Conservation (phyloP, 2,797 vertebrate species). For the Neopelma chrysocephalum region DNA sequence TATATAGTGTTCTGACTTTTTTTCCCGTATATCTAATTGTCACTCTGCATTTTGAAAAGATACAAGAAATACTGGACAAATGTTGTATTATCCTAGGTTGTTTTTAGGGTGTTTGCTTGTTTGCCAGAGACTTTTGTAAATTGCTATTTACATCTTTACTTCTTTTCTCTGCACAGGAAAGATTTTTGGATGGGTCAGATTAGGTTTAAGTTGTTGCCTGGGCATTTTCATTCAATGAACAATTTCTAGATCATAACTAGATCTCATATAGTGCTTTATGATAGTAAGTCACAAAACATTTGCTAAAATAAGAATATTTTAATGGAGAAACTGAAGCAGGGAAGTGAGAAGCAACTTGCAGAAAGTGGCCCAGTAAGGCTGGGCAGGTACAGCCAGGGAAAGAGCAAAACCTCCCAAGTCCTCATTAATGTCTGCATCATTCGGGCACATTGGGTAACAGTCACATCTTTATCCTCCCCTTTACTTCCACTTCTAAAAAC, state of each 20-base stretch:
- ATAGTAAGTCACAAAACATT: neutral
- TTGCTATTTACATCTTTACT: neutral
- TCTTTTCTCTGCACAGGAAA: neutral
- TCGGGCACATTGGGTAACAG: neutral
- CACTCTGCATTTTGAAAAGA: neutral
- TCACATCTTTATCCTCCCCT: neutral
- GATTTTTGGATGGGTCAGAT: neutral
- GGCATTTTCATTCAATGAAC: neutral
- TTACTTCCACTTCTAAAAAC: neutral
- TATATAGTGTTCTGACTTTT: neutral
- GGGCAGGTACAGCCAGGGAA: neutral
- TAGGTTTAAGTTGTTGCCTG: neutral
- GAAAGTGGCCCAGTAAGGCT: neutral
- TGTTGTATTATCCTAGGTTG: neutral
- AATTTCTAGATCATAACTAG: neutral
- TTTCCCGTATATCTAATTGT: neutral
- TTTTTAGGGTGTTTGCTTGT: neutral
- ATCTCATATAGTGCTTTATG: neutral
- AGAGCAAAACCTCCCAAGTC: neutral
- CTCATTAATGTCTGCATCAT: neutral
- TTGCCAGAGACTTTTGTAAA: neutral
- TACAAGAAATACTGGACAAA: neutral
- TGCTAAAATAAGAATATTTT: neutral
- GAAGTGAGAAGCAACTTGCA: neutral
- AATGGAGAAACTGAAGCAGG: neutral